Percentiles rank a stretch among this genome's conserved stretches.
These are phyloP conservation scores for Zaprionus bogoriensis DNA, from an alignment of 2,888 invertebrate genomes.

Conservation along the genomic window DNA sequence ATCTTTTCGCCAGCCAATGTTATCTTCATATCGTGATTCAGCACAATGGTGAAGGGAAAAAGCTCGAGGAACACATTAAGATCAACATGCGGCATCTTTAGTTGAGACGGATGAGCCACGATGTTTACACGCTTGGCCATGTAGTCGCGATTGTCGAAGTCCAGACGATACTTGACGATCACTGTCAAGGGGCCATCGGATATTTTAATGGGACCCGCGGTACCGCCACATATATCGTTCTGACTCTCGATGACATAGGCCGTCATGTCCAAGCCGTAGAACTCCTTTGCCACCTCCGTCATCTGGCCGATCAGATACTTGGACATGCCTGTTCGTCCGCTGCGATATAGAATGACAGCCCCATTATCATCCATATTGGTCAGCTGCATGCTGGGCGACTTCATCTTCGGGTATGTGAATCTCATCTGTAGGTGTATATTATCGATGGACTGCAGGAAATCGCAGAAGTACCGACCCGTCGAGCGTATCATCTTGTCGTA, in stretches of 20 bases:
- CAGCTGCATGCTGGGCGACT: constrained; percentile 96
- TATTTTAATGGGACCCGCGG: constrained; percentile 79
- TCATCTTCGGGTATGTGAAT: constrained; percentile 96
- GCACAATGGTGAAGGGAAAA: constrained; percentile 93
- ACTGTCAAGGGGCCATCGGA: constrained; percentile 83
- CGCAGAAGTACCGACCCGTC: constrained; percentile 94
- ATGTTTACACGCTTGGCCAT: constrained; percentile 82
- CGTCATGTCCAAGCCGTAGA: constrained; percentile 84
- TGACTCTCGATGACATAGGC: constrained; percentile 88
- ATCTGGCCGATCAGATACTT: constrained; percentile 95
- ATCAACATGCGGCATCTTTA: constrained; percentile 84
- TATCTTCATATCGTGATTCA: constrained; percentile 90
- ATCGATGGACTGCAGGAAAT: constrained; percentile 95
- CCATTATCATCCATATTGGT: constrained; percentile 91
- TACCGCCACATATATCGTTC: constrained; percentile 82
- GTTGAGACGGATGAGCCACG: constrained; percentile 81
- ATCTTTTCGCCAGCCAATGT: constrained; percentile 91
- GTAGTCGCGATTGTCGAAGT: constrained; percentile 94
- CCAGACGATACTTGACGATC: constrained; percentile 88
- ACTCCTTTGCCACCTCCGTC: constrained; percentile 88
- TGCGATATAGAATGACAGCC: constrained; percentile 93
- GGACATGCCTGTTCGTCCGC: constrained; percentile 90
- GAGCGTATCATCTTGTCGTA: constrained; percentile 94
- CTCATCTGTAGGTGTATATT: constrained; percentile 96
- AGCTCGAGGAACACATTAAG: constrained; percentile 89